Percentiles rank a stretch among this genome's conserved stretches.
Evolutionary conservation across 2,113 vertebrate species (phyloP).

Genomic region (Anseranas semipalmata): DNA sequence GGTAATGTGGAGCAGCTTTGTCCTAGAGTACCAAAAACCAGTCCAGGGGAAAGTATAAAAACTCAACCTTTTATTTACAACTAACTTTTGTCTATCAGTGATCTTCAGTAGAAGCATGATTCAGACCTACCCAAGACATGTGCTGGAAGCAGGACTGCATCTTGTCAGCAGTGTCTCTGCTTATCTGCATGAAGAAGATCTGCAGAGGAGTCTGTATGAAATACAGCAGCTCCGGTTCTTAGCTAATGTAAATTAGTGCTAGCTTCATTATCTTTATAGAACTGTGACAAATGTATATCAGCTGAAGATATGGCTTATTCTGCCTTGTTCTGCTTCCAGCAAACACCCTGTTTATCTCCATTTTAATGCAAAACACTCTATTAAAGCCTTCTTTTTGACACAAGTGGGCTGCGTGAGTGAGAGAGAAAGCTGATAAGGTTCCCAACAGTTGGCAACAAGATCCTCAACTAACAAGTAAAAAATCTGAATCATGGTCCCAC

Average conservation of each 20-base stretch:
- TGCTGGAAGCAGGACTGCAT: not conserved
- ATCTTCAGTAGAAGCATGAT: not conserved
- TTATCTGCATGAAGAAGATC: not conserved
- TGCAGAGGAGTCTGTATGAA: not conserved
- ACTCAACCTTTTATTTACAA: not conserved
- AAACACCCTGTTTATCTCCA: slow-evolving; percentile 41
- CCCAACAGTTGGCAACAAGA: slow-evolving; percentile 29
- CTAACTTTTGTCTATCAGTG: not conserved
- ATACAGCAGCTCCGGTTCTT: not conserved
- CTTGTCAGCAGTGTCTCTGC: not conserved
- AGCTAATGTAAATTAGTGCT: slow-evolving; percentile 18
- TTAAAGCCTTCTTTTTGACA: slow-evolving; percentile 54
- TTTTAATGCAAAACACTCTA: slow-evolving; percentile 41
- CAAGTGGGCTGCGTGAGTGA: slow-evolving; percentile 24
- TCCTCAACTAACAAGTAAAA: slow-evolving; percentile 42
- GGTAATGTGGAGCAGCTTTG: not conserved
- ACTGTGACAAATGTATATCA: slow-evolving; percentile 32
- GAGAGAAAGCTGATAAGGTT: slow-evolving; percentile 19
- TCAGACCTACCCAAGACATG: not conserved
- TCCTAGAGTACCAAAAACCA: not conserved
- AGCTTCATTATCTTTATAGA: slow-evolving; percentile 38
- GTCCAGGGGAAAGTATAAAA: not conserved
- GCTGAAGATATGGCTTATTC: slow-evolving; percentile 41
- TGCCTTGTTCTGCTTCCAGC: slow-evolving; percentile 11
- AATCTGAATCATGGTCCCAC: slow-evolving; percentile 8